A percentile compares a stretch with the other conserved stretches of the same genome.
phyloP scores from a whole-genome alignment of 2,888 invertebrate species.

The Platycheirus albimanus region DNA sequence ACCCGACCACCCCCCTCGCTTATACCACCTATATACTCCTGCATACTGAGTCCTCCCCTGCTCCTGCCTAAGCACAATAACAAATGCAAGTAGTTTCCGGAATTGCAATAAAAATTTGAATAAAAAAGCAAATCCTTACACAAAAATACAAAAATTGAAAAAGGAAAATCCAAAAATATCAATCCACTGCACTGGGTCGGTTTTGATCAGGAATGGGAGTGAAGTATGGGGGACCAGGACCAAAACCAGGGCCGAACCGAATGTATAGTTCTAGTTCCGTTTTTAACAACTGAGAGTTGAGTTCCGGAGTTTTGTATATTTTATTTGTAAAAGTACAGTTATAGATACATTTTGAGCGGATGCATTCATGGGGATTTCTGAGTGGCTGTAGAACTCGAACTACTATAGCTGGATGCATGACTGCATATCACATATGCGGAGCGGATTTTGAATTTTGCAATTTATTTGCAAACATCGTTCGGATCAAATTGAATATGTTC shows the following conservation, averaged over 20 bases:
- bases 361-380: slow-evolving; percentile 73
- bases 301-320: slow-evolving; percentile 53
- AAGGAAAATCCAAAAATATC: slow-evolving; percentile 50
- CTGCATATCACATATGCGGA: slow-evolving; percentile 71
- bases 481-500: slow-evolving; percentile 76
- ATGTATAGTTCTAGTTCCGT: slow-evolving; percentile 26
- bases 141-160: slow-evolving; percentile 41
- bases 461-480: slow-evolving; percentile 75
- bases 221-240: too few relatives aligned
- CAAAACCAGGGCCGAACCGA: background rate
- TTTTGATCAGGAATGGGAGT: too few relatives aligned
- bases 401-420: slow-evolving; percentile 71
- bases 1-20: too few relatives aligned
- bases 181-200: slow-evolving; percentile 33
- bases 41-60: too few relatives aligned
- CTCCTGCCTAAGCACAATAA: slow-evolving; percentile 52
- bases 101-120: slow-evolving; percentile 59
- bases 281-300: slow-evolving; percentile 14
- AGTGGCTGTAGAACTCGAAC: slow-evolving; percentile 68
- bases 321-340: slow-evolving; percentile 56
- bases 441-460: slow-evolving; percentile 75
- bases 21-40: too few relatives aligned
- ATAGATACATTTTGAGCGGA: slow-evolving; percentile 66
- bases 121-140: slow-evolving; percentile 59
- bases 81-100: slow-evolving; percentile 68